phyloP scores from a whole-genome alignment of 2,888 invertebrate genomes.

The Harpalus rubripes region DNA sequence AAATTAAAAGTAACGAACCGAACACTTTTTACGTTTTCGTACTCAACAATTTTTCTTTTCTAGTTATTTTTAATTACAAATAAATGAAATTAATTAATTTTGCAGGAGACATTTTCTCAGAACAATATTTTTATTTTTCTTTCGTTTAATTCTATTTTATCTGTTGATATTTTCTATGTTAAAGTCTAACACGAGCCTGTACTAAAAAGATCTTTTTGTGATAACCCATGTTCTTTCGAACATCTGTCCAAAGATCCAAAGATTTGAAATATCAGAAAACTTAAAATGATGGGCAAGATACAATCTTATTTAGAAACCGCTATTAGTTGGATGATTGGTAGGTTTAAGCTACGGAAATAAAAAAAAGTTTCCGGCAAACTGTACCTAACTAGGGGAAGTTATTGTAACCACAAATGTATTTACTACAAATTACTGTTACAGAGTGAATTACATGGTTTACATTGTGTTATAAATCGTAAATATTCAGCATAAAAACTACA shows the following conservation, averaged over 20 bases:
- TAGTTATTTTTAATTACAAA: constrained; percentile 19
- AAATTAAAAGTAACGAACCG: constrained; percentile 54
- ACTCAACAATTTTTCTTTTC: constrained; percentile 27
- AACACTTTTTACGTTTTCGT: constrained; percentile 41
- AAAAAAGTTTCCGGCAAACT: neutral
- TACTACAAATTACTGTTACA: too few species aligned
- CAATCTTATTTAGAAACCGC: neutral
- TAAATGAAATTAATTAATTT: constrained; percentile 23
- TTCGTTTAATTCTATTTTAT: too few species aligned
- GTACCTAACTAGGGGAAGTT: neutral
- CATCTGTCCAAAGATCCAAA: neutral
- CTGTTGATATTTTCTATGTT: too few species aligned
- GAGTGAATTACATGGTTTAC: too few species aligned
- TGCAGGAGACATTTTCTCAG: neutral
- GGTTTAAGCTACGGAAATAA: neutral
- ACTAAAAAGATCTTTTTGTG: too few species aligned
- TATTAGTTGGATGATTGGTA: neutral
- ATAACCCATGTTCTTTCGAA: neutral
- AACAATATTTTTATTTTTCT: neutral
- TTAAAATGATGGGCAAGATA: neutral
- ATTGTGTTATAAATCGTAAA: neutral
- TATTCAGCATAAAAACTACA: too few species aligned
- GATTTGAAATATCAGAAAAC: neutral
- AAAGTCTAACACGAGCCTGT: too few species aligned
- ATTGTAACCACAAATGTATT: too few species aligned